Evolutionary conservation across 2,888 invertebrate species (phyloP).

Genomic region (Pilophorus perplexus): DNA sequence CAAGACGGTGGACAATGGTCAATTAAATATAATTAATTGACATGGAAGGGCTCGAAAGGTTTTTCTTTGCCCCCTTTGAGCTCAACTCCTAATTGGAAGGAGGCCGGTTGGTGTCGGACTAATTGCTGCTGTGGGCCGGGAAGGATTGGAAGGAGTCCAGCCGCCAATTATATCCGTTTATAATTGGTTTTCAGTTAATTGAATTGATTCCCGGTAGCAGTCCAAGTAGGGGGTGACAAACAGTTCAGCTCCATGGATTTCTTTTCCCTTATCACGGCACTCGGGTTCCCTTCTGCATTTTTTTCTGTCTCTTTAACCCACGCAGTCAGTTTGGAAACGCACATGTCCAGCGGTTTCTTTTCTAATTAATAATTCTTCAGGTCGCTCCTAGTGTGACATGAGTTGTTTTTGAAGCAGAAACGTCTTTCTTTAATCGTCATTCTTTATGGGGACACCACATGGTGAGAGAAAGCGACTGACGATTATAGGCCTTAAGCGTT

Average conservation of each 20-base stretch:
- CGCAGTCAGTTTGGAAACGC: neutral
- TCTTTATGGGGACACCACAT: neutral
- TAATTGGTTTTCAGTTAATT: slow-evolving; percentile 40
- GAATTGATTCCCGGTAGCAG: slow-evolving; percentile 38
- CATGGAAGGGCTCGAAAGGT: slow-evolving; percentile 15
- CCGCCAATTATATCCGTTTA: slow-evolving; percentile 39
- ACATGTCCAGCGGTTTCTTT: neutral
- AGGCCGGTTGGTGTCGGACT: slow-evolving; percentile 34
- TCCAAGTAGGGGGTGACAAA: slow-evolving; percentile 25
- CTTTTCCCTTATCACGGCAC: neutral
- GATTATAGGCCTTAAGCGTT: no score
- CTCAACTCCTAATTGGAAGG: slow-evolving; percentile 39
- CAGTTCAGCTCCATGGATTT: slow-evolving; percentile 3
- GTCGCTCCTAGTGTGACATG: neutral
- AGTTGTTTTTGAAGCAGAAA: neutral
- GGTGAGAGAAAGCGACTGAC: neutral
- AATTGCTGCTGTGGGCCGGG: slow-evolving; percentile 20
- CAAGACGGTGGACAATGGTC: slow-evolving; percentile 35
- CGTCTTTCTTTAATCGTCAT: neutral
- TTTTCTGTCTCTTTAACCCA: neutral
- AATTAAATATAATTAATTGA: slow-evolving; percentile 42
- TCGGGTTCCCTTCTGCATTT: neutral
- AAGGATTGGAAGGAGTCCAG: slow-evolving; percentile 29
- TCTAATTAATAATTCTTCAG: neutral
- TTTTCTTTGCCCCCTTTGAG: slow-evolving; percentile 28